Evolutionary conservation across 2,888 invertebrate genomes (phyloP), one percentile per base, ranked within the genome.

Genomic region (Calephelis perditalis): DNA sequence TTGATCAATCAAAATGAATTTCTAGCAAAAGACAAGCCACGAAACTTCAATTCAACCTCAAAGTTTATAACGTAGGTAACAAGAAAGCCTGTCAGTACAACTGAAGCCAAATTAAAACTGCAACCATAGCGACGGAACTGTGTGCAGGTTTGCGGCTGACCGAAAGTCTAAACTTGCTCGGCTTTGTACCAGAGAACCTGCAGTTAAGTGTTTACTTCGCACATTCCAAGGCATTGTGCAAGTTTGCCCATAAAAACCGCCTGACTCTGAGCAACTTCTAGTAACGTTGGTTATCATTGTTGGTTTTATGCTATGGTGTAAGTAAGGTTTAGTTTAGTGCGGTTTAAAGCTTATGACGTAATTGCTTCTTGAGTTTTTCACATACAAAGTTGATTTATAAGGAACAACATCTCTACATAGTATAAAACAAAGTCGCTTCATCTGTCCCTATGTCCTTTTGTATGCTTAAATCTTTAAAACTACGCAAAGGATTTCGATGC

Each of bases 121-220:
- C 62, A 62, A 63, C 62, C 65, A 62, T 81, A 70, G 66, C 58
- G 63, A 73, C 35, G 36, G 52, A 81, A 81, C 82, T 77, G 74
- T 73, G 68, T 74, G 11, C 36, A 35, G 52, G 52, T 67, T 71
- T 70, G 80, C 74, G 81, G 82, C 71, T 78, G 76, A 80, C 79
- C 74, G 73, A 75, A 75, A 72, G 76, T 76, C 65, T 69, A 79
- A 88, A 89, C 84, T 88, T 85, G 56, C 40, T 56, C 62, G 65
- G 80, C 85, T 82, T 83, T 84, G 84, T 79, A 81, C 78, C 81
- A 83, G 81, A 78, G 78, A 85, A 85, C 82, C 83, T 84, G 85
- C 82, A 87, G 82, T 86, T 84, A 85, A 86, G 85, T 86, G 86
- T 87, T 87, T 84, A 84, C 81, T 84, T 82, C 80, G 82, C 84